Base-by-base conservation (phyloP, 2,113 vertebrate genomes). In the Gulo gulo region DNA sequence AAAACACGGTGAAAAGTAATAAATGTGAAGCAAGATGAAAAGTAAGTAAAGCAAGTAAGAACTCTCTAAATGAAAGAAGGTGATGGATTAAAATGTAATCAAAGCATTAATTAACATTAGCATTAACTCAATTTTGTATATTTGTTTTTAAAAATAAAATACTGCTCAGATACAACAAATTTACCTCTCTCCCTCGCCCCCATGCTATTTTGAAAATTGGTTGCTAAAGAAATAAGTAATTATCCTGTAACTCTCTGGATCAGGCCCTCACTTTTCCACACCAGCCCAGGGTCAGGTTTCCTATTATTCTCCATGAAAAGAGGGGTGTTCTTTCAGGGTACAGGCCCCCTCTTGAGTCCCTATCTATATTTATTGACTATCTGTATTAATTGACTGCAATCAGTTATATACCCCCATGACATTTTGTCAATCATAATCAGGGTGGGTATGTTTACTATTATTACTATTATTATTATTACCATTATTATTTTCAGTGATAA, bases 351-450 rank as follows among this genome's bases (percentile, higher is more conserved):
- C 65, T 71, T 50, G 47, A 67, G 50, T n/a, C 24, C 50, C 52
- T 89, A 79, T 87, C 79, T 92, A 34, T 16, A n/a, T 24, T 94
- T 97, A 97, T 96, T 98, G 95, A 52, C 65, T 89, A 79, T 83
- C 79, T 92, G 34, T 16, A n/a, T 24, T 94, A 97, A 97, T 96
- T 97, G 95, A 92, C 73, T 87, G 52, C 39, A 34, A 94, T 88
- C 97, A 95, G 88, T 97, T 94, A 96, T 47, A 85, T 55, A 85
- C 74, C 86, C 93, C 79, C 74, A 63, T 7, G 26, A 93, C 95
- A 95, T 88, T 98, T 98, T 98, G 97, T 98, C 98, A 97, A 73
- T 98, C 98, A 98, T 80, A 81, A 84, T 94, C 84, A 31, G 59
- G 52, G 94, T 59, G 82, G 81, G 59, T 36, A 88, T 92, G 85